Base-by-base conservation (phyloP, 2,113 vertebrate species). In the Eleginops maclovinus region DNA sequence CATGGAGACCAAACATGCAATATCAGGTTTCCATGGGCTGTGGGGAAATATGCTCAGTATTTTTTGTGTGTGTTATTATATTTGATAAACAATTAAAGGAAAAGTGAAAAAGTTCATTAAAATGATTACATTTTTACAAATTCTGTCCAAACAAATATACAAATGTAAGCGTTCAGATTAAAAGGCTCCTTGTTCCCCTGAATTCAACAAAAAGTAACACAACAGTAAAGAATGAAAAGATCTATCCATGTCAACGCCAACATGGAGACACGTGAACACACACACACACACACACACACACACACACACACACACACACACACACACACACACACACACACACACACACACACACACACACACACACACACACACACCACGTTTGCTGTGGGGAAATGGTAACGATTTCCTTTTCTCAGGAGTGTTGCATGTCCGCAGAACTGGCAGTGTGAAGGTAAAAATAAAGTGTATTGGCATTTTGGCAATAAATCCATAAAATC, bases 171-270 rank as follows among this genome's bases (percentile, higher is more conserved):
- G 36, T 50, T 14, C 5, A 22, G 44, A 50, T 40, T 40, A 24
- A 22, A 50, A 41, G 56, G 14, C n/a, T 2, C 1, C 10, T 58
- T 46, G 10, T 58, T 58, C 16, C 16, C 46, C 41, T 16, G 4
- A 56, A 71, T 8, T 49, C 43, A 71, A 71, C 68, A 59, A 49
- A 31, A 71, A 59, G 43, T 22, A 59, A 49, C 44, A 49, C 66
- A 49, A 63, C 50, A 55, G 40, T 63, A 41, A 59, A 31, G 43
- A 49, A 47, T 24, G 16, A 55, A 71, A 54, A 41, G 26, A 49
- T 72, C 22, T 24, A 22, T 72, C 50, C 14, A 11, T 51, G 46
- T 41, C 19, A 22, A 4, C 7, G 5, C 16, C 24, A 53, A 53
- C 36, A 46, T 9, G 21, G 22, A 60, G 31, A 54, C 9, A 7